Percentiles rank a stretch among this genome's conserved stretches.
Evolutionary conservation across 2,888 invertebrate genomes (phyloP).

Genomic region (Carterocephalus palaemon): DNA sequence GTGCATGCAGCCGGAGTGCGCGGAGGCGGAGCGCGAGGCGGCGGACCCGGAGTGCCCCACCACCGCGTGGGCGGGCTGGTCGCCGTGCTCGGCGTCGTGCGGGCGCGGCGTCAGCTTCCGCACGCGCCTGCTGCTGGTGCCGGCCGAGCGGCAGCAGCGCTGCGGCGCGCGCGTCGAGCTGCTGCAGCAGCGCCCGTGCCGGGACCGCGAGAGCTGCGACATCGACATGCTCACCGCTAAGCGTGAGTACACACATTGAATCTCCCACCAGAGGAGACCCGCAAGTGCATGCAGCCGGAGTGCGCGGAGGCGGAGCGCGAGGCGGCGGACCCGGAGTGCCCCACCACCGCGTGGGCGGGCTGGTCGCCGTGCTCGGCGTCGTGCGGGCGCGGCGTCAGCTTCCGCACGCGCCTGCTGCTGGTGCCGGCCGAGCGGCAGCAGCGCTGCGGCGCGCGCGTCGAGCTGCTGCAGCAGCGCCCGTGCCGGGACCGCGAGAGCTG

Average conservation of each 20-base stretch:
- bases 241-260: slow-evolving; percentile 80
- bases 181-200: slow-evolving; percentile 86
- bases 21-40: slow-evolving; percentile 63
- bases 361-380: too few relatives aligned
- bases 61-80: slow-evolving; percentile 95
- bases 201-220: slow-evolving; percentile 82
- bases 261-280: too few relatives aligned
- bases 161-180: slow-evolving; percentile 85
- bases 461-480: slow-evolving; percentile 88
- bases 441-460: slow-evolving; percentile 82
- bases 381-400: too few relatives aligned
- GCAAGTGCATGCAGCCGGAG: too few relatives aligned
- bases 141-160: slow-evolving; percentile 80
- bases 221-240: slow-evolving; percentile 87
- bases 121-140: slow-evolving; percentile 83
- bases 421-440: slow-evolving; percentile 81
- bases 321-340: too few relatives aligned
- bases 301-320: too few relatives aligned
- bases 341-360: too few relatives aligned
- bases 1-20: slow-evolving; percentile 86
- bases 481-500: too few relatives aligned
- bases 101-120: slow-evolving; percentile 87
- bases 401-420: too few relatives aligned
- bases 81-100: slow-evolving; percentile 93
- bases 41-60: slow-evolving; percentile 85